A percentile compares a stretch with the other conserved stretches of the same genome.
Evolutionary conservation across 2,797 vertebrate genomes (phyloP).

Genomic region (Pangasius larnaudii): DNA sequence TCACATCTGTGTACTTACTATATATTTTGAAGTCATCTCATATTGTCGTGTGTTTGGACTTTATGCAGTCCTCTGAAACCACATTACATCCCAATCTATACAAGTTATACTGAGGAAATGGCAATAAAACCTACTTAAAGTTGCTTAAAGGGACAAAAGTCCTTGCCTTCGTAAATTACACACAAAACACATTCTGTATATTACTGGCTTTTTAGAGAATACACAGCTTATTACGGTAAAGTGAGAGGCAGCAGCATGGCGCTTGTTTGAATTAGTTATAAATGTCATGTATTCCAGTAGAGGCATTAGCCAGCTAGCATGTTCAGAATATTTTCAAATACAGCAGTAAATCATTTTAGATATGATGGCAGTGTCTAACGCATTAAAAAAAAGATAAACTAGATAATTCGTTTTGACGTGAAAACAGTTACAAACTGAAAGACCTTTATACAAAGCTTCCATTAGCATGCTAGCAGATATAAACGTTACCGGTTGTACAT

Average conservation of each 20-base stretch:
- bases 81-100: not conserved
- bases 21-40: not conserved
- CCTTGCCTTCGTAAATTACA: not conserved
- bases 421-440: not conserved
- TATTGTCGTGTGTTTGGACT: not conserved
- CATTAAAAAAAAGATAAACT: too few relatives aligned
- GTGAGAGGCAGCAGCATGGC: too few relatives aligned
- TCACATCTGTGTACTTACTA: too few relatives aligned
- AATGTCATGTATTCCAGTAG: not conserved
- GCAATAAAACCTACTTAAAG: not conserved
- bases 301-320: not conserved
- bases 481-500: constrained; percentile 93
- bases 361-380: too few relatives aligned
- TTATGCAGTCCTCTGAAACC: not conserved
- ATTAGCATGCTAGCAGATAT: constrained; percentile 28
- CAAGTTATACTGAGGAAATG: not conserved
- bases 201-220: not conserved
- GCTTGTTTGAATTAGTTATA: not conserved
- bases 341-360: not conserved
- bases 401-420: not conserved
- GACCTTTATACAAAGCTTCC: not conserved
- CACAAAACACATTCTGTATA: not conserved
- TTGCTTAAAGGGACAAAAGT: not conserved
- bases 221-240: not conserved
- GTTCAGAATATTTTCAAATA: not conserved